These are phyloP conservation scores for Cololabis saira DNA, from an alignment of 2,113 vertebrate genomes.

Conservation along the genomic window DNA sequence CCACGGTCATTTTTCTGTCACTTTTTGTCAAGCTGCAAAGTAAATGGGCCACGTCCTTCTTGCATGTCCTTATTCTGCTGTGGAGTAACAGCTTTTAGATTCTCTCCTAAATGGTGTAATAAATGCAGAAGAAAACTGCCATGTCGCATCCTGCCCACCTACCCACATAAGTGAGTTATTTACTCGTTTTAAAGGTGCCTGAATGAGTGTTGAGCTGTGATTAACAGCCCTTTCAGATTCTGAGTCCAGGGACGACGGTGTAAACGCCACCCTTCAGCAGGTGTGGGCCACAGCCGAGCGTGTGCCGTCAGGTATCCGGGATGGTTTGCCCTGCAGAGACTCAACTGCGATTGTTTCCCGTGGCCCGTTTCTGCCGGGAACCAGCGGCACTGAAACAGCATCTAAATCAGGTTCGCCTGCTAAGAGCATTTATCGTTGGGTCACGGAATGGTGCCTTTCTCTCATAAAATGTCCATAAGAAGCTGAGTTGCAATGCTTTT, in stretches of 20 bases:
- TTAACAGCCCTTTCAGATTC: constrained; percentile 67
- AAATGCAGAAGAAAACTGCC: neutral
- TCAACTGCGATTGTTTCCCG: constrained; percentile 78
- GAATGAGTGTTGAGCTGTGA: constrained; percentile 80
- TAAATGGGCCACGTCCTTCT: neutral
- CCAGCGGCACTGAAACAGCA: constrained; percentile 85
- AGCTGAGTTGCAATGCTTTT: constrained; percentile 13
- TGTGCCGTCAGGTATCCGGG: constrained; percentile 84
- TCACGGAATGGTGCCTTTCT: constrained; percentile 53
- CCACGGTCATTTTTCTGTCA: neutral
- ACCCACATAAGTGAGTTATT: constrained; percentile 54
- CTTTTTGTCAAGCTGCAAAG: neutral
- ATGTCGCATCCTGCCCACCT: constrained; percentile 16
- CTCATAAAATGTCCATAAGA: constrained; percentile 45
- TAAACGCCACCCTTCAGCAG: constrained; percentile 82
- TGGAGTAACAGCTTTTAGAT: constrained; percentile 18
- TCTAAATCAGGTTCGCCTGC: constrained; percentile 82
- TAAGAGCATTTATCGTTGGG: constrained; percentile 74
- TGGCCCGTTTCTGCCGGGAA: constrained; percentile 86
- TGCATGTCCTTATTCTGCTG: neutral
- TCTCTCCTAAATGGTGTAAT: constrained; percentile 6
- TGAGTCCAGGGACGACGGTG: constrained; percentile 73
- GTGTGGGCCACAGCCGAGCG: constrained; percentile 86
- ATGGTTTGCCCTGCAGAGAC: constrained; percentile 79
- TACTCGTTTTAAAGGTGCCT: constrained; percentile 65